phyloP scores from a whole-genome alignment of 2,113 vertebrate genomes.

The Apodemus speciosus region DNA sequence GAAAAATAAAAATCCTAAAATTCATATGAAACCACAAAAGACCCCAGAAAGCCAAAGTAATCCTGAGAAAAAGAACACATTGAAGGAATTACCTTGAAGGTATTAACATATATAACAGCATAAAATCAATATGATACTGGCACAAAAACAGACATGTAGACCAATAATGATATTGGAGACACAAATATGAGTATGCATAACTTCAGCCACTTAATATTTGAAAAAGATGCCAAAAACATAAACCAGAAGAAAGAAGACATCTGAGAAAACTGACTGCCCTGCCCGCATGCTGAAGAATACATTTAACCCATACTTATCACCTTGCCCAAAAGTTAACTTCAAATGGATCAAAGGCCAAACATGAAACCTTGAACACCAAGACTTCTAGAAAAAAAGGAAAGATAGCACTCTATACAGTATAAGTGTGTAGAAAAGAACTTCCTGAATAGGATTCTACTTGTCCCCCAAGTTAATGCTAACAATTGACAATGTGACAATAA shows the following conservation, averaged over 20 bases:
- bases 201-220: not conserved
- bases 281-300: not conserved
- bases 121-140: not conserved
- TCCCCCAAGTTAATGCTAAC: not conserved
- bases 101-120: not conserved
- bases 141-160: not conserved
- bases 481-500: not conserved
- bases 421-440: not conserved
- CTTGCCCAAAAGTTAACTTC: not conserved
- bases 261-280: not conserved
- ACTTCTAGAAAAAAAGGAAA: not conserved
- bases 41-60: not conserved
- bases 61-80: not conserved
- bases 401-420: not conserved
- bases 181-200: not conserved
- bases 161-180: not conserved
- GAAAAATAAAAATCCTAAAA: not conserved
- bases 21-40: not conserved
- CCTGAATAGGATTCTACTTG: not conserved
- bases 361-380: not conserved
- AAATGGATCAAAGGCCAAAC: not conserved
- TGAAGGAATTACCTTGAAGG: not conserved
- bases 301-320: not conserved
- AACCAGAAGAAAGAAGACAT: not conserved
- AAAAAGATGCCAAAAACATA: not conserved